Conservation (phyloP, 2,113 vertebrate genomes). For the Ochotona princeps region DNA sequence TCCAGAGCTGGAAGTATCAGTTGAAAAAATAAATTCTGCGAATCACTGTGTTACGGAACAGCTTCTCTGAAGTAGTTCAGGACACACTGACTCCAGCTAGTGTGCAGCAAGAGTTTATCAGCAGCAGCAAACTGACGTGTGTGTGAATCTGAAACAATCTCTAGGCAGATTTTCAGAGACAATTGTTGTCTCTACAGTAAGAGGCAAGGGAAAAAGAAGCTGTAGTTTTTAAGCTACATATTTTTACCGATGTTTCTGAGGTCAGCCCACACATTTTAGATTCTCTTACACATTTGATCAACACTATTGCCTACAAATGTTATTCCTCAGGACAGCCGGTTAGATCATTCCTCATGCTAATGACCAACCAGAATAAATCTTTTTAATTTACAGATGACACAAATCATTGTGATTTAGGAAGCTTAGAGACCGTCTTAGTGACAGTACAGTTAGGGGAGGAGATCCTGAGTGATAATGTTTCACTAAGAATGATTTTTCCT, state of each 20-base stretch:
- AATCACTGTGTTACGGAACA: conserved; percentile 74
- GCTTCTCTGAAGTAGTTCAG: conserved; percentile 74
- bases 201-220: not conserved
- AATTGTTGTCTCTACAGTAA: not conserved
- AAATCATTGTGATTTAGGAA: not conserved
- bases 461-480: not conserved
- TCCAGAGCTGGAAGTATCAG: conserved; percentile 79
- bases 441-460: not conserved
- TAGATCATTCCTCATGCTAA: conserved; percentile 13
- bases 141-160: conserved; percentile 25
- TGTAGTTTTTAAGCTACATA: not conserved
- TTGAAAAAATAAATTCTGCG: conserved; percentile 87
- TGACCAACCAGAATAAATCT: not conserved
- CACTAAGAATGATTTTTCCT: conserved; percentile 65
- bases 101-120: conserved; percentile 15
- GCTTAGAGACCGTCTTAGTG: conserved; percentile 7
- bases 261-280: not conserved
- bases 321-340: not conserved
- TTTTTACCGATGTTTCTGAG: not conserved
- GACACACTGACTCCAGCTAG: not conserved
- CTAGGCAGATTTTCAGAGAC: conserved; percentile 30
- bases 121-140: not conserved
- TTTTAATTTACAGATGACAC: not conserved
- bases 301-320: not conserved
- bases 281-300: conserved; percentile 39